These are phyloP conservation scores for Catostylus mosaicus DNA, from an alignment of 30 jellyfish, hydroid and myxozoan species.

Conservation along the genomic window DNA sequence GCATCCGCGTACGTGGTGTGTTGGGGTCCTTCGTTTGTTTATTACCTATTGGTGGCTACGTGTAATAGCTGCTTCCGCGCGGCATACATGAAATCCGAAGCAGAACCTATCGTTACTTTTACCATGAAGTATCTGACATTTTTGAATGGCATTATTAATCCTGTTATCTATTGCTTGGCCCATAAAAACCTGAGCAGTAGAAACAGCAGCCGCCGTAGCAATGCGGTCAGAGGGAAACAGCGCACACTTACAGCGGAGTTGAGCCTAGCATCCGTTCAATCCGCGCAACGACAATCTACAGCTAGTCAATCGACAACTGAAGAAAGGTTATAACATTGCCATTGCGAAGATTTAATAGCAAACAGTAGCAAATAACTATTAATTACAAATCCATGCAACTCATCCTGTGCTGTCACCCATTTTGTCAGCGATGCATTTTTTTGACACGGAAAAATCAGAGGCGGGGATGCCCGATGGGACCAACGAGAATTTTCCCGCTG, in stretches of 20 bases:
- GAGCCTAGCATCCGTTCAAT: not conserved
- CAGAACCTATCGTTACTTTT: constrained; percentile 69
- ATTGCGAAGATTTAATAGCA: too few relatives aligned
- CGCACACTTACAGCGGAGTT: not conserved
- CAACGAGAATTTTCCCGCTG: too few relatives aligned
- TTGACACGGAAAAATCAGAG: too few relatives aligned
- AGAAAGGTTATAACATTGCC: not conserved
- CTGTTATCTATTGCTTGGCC: constrained; percentile 70
- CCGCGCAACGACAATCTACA: not conserved
- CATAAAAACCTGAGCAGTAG: not conserved
- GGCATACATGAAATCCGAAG: constrained; percentile 42
- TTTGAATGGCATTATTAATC: constrained; percentile 86
- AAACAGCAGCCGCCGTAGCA: not conserved
- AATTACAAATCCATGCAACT: too few relatives aligned
- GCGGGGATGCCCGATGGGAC: too few relatives aligned
- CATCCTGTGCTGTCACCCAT: too few relatives aligned
- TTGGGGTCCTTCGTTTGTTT: constrained; percentile 96
- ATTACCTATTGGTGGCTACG: constrained; percentile 54
- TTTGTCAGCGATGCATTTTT: too few relatives aligned
- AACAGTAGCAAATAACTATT: too few relatives aligned
- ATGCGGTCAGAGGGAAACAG: not conserved
- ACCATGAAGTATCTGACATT: constrained; percentile 80
- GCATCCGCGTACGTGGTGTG: constrained; percentile 64
- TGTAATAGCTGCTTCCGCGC: constrained; percentile 75
- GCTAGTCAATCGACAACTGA: not conserved